Percentiles rank a stretch among this genome's conserved stretches.
Evolutionary conservation across 1,140 invertebrate species (phyloP).

Genomic region (Cephus cinctus): DNA sequence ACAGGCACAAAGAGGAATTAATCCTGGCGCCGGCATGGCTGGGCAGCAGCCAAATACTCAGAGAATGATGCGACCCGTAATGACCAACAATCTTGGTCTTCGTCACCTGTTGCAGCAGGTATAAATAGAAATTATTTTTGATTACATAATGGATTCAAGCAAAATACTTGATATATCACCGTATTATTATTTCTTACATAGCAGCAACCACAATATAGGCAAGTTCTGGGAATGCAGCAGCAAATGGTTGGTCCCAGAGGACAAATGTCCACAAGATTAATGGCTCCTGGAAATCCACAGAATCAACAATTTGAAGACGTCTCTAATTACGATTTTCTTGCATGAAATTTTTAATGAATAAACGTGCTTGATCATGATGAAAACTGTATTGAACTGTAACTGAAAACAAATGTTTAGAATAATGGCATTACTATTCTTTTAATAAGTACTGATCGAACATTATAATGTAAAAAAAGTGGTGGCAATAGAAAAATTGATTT

Average conservation of each 20-base stretch:
- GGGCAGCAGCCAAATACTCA: constrained; percentile 54
- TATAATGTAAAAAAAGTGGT: too few species aligned
- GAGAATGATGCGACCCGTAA: constrained; percentile 65
- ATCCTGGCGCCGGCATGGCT: constrained; percentile 41
- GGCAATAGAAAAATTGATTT: too few species aligned
- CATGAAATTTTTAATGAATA: too few species aligned
- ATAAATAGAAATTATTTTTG: constrained; percentile 19
- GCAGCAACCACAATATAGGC: constrained; percentile 55
- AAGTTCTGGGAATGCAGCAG: constrained; percentile 53
- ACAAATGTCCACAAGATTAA: constrained; percentile 46
- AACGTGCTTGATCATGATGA: too few species aligned
- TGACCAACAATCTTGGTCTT: constrained; percentile 67
- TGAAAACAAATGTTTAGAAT: too few species aligned
- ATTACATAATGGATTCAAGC: constrained; percentile 1
- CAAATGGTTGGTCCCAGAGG: constrained; percentile 49
- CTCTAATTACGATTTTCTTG: constrained; percentile 54
- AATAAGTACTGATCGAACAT: too few species aligned
- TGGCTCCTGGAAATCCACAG: constrained; percentile 47
- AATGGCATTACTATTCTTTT: too few species aligned
- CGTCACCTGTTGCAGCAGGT: constrained; percentile 70
- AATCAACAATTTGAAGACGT: constrained; percentile 58
- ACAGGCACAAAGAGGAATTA: constrained; percentile 50
- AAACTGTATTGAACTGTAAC: too few species aligned
- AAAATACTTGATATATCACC: constrained; percentile 7
- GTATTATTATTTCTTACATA: constrained; percentile 25